phyloP scores from a whole-genome alignment of 2,888 invertebrate species.

The Thumatha senex region DNA sequence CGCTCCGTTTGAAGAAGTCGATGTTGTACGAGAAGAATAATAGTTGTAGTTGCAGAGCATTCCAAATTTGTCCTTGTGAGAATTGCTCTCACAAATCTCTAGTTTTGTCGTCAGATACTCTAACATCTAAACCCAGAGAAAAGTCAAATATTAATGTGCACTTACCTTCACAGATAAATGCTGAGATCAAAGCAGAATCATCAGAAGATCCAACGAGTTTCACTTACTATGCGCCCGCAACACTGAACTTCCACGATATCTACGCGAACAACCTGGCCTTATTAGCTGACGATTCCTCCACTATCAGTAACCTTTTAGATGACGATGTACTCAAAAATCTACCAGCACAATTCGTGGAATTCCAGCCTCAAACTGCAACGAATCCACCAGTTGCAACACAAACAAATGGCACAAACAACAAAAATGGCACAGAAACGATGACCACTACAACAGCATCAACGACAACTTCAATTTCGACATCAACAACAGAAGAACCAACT shows the following conservation, averaged over 20 bases:
- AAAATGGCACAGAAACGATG: background rate
- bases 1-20: too few species aligned
- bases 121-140: too few species aligned
- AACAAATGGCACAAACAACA: conserved; percentile 21
- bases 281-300: conserved; percentile 27
- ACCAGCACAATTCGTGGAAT: conserved; percentile 45
- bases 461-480: background rate
- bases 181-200: conserved; percentile 32
- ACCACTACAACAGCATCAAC: background rate
- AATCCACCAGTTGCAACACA: conserved; percentile 15
- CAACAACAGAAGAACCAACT: conserved; percentile 2
- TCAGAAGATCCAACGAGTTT: conserved; percentile 43
- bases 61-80: too few species aligned
- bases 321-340: conserved; percentile 40
- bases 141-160: background rate
- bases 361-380: conserved; percentile 28
- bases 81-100: too few species aligned
- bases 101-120: too few species aligned
- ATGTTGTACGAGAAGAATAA: too few species aligned
- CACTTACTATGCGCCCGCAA: conserved; percentile 39
- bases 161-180: conserved; percentile 37
- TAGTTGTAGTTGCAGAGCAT: too few species aligned
- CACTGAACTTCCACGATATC: conserved; percentile 56
- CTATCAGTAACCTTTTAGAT: conserved; percentile 19
- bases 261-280: conserved; percentile 43